phyloP scores from a whole-genome alignment of 1,140 invertebrate genomes.

The Ceratina calcarata region DNA sequence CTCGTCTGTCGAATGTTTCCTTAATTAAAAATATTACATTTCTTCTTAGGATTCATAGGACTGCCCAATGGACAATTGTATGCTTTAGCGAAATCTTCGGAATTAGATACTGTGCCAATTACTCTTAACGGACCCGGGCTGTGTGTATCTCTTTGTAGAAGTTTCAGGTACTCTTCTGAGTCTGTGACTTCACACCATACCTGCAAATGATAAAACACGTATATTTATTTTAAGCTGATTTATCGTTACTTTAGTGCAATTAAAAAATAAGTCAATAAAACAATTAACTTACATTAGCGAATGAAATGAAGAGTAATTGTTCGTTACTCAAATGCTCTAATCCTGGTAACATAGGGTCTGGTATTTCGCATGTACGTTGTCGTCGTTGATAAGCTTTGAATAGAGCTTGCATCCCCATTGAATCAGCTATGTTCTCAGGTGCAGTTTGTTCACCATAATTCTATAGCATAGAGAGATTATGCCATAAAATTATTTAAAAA shows the following conservation, averaged over 20 bases:
- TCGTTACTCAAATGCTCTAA: neutral
- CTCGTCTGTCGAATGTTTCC: too few species aligned
- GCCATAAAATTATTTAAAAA: neutral
- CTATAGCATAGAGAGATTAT: neutral
- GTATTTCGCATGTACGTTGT: neutral
- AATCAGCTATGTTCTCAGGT: slow-evolving; percentile 13
- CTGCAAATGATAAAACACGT: neutral
- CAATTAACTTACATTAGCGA: neutral
- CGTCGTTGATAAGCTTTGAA: slow-evolving; percentile 11
- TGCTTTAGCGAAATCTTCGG: neutral
- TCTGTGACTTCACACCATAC: neutral
- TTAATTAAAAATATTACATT: slow-evolving; percentile 5
- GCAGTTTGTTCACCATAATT: slow-evolving; percentile 18
- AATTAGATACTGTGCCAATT: neutral
- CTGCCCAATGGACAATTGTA: neutral
- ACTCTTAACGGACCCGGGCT: neutral
- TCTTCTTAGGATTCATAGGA: slow-evolving; percentile 1
- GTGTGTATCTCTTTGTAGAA: neutral
- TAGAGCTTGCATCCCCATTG: slow-evolving; percentile 1
- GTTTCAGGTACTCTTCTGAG: neutral
- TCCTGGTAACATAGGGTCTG: neutral
- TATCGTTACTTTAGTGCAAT: neutral
- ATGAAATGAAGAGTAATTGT: slow-evolving; percentile 6
- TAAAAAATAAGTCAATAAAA: neutral
- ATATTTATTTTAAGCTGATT: neutral